Percentiles rank a stretch among this genome's conserved stretches.
These are phyloP conservation scores for Drosophila insularis DNA, from an alignment of 1,140 invertebrate genomes.

Conservation along the genomic window DNA sequence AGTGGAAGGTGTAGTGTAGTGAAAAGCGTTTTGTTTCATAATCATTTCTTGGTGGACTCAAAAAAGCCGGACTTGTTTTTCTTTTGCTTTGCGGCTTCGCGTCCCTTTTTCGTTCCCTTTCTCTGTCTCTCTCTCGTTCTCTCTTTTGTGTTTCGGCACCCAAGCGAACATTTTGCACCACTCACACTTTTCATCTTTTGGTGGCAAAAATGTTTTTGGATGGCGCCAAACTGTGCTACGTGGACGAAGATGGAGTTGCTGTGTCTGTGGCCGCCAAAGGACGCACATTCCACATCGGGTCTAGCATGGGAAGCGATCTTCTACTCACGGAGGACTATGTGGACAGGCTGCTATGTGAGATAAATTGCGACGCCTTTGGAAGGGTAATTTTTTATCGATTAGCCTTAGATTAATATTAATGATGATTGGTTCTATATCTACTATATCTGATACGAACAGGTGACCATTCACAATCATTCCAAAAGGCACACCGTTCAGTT, in stretches of 20 bases:
- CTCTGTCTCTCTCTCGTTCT: constrained; percentile 9
- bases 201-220: constrained; percentile 64
- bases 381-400: constrained; percentile 63
- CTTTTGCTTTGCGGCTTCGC: constrained; percentile 12
- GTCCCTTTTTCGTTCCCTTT: constrained; percentile 10
- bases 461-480: constrained; percentile 66
- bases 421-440: background rate
- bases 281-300: constrained; percentile 68
- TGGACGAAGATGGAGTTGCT: constrained; percentile 49
- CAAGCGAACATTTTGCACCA: constrained; percentile 41
- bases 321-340: constrained; percentile 44
- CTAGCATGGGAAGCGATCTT: constrained; percentile 61
- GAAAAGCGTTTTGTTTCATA: background rate
- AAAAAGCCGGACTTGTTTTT: background rate
- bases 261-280: constrained; percentile 57
- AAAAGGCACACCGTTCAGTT: constrained; percentile 44
- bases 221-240: constrained; percentile 65
- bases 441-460: constrained; percentile 28
- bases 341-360: constrained; percentile 67
- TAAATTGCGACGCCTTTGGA: constrained; percentile 73
- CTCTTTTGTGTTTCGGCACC: constrained; percentile 40
- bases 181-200: constrained; percentile 21
- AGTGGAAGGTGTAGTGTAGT: background rate
- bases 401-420: constrained; percentile 3
- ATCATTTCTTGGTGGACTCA: background rate